Evolutionary conservation across 1,140 invertebrate genomes (phyloP), one percentile per base, ranked within the genome.

Genomic region (Temnothorax nylanderi): DNA sequence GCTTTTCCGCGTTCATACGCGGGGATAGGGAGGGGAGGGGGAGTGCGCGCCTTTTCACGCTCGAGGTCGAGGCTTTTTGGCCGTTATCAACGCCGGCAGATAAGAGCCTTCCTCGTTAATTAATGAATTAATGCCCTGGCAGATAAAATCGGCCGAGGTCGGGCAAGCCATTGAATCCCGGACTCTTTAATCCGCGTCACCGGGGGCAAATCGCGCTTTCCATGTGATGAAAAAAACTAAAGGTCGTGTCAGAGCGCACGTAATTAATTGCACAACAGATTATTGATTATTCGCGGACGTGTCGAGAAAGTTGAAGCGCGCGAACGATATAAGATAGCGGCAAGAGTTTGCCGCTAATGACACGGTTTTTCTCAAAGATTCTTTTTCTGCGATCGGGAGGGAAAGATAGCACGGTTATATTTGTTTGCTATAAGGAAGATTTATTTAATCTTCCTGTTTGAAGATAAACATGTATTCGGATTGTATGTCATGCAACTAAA

Each of bases 91-190:
- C 69, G 58, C 26, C 47, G 37, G 13, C 56, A 44, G 88, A 88
- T 86, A 88, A 86, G 47, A 81, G 60, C 54, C 21, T 72, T 81
- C 69, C 64, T 86, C 56, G 49, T 86, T 89, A 88, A 88, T 88
- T 88, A 88, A 86, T 82, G 88, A 67, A 89, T 89, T 84, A 89
- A 89, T 86, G 76, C 47, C 32, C 21, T 8, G 41, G 18, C 56
- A 64, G 88, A 82, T 89, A 84, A 84, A 60, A 87, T 56, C 78
- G 69, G 47, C 41, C 62, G 51, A 69, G 76, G 69, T 75, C 75
- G 60, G 11, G 69, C 80, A 13, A 64, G 37, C 86, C 80, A 84
- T 84, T 84, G 82, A 76, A 60, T 5, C 82, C 64, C 67, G 56
- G 77, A 87, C 76, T 82, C 69, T 87, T 88, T 69, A 69, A 87